Evolutionary conservation across 2,888 invertebrate species (phyloP).

Genomic region (Trisateles emortualis): DNA sequence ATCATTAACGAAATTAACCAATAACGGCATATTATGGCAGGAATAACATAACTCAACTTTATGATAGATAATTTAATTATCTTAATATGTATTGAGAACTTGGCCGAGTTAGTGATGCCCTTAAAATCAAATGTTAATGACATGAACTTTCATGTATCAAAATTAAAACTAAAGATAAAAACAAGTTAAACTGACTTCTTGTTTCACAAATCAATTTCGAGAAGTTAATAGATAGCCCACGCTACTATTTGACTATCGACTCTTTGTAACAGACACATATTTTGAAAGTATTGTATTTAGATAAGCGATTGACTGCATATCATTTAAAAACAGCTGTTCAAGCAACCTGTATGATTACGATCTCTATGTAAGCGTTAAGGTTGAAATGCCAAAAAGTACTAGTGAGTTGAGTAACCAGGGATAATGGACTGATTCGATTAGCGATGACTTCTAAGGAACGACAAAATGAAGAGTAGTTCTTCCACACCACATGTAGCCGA

Average conservation of each 20-base stretch:
- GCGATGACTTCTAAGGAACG: neutral
- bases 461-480: neutral
- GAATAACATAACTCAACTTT: constrained; percentile 23
- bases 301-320: neutral
- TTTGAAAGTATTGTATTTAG: constrained; percentile 8
- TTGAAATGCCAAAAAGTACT: no score
- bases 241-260: neutral
- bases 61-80: constrained; percentile 30
- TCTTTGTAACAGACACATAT: neutral
- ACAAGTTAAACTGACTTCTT: constrained; percentile 4
- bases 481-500: neutral
- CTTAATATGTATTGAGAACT: constrained; percentile 1
- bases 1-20: constrained; percentile 37
- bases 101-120: constrained; percentile 3
- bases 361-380: no score
- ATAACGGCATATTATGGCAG: constrained; percentile 17
- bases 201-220: neutral
- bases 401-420: no score
- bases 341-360: no score
- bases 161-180: constrained; percentile 4
- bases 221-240: constrained; percentile 3
- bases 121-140: neutral
- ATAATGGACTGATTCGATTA: no score
- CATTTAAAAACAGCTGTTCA: no score
- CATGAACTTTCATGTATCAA: constrained; percentile 1